A percentile compares a stretch with the other conserved stretches of the same genome.
phyloP scores from a whole-genome alignment of 2,888 invertebrate species.

The Synanthedon formicaeformis region DNA sequence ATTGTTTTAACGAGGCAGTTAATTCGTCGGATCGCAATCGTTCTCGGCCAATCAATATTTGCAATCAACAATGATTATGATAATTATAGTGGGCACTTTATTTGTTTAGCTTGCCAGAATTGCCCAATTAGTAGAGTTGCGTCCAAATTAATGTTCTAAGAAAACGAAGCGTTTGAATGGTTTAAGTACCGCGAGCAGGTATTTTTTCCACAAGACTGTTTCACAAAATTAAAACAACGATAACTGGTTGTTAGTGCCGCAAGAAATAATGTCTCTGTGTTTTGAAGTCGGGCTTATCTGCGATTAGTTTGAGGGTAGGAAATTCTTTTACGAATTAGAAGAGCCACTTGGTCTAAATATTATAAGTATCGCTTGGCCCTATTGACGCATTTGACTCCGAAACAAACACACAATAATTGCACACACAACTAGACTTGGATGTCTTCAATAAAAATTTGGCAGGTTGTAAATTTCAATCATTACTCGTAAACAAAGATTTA shows the following conservation, averaged over 20 bases:
- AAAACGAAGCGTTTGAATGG: background rate
- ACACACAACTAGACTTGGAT: conserved; percentile 15
- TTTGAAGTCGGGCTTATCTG: too few species aligned
- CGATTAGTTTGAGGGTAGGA: too few species aligned
- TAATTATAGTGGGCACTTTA: background rate
- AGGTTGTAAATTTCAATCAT: conserved; percentile 37
- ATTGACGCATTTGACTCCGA: background rate
- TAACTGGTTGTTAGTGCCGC: too few species aligned
- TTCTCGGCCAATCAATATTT: background rate
- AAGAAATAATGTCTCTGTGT: too few species aligned
- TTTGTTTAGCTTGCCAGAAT: background rate
- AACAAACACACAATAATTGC: background rate
- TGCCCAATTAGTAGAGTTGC: conserved; percentile 1
- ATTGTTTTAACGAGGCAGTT: background rate
- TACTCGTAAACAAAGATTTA: conserved; percentile 13
- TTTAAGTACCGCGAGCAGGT: too few species aligned
- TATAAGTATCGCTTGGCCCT: background rate
- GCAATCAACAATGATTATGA: background rate
- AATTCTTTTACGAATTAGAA: too few species aligned
- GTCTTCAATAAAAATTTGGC: conserved; percentile 27
- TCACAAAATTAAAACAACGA: too few species aligned
- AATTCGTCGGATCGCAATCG: background rate
- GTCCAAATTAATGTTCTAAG: background rate
- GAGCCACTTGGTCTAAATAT: too few species aligned
- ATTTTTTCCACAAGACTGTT: too few species aligned